Conservation (phyloP, 2,797 vertebrate genomes). For the Eptatretus atami region DNA sequence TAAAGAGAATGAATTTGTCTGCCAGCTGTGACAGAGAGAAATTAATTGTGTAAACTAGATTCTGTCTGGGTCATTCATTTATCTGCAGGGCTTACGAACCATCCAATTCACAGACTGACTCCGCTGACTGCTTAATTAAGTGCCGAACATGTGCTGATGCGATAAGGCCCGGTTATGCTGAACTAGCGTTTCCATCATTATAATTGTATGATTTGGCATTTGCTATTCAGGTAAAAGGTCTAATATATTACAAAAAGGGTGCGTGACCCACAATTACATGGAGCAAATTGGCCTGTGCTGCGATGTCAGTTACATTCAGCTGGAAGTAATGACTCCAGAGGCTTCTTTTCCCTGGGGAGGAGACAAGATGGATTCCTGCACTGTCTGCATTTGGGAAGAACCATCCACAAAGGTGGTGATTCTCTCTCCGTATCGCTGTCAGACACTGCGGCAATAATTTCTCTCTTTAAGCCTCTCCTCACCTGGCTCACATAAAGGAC, state of each 20-base stretch:
- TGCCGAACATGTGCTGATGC: conserved; percentile 5
- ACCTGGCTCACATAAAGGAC: too few species aligned
- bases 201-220: conserved; percentile 6
- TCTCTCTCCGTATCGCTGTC: not conserved
- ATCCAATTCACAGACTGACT: conserved; percentile 87
- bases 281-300: conserved; percentile 82
- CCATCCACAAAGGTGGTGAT: not conserved
- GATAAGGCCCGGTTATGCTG: conserved; percentile 4
- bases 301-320: conserved; percentile 86
- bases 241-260: conserved; percentile 83
- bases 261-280: conserved; percentile 92
- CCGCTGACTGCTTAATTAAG: conserved; percentile 51
- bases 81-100: conserved; percentile 14
- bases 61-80: conserved; percentile 4
- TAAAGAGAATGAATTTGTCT: too few species aligned
- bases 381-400: not conserved
- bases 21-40: not conserved
- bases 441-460: not conserved
- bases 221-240: conserved; percentile 13
- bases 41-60: conserved; percentile 6
- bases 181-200: conserved; percentile 6
- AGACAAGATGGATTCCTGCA: conserved; percentile 15
- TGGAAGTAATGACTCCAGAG: conserved; percentile 70
- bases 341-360: conserved; percentile 41
- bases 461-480: not conserved